Conservation (phyloP, 2,113 vertebrate species). For the Toxostoma redivivum region DNA sequence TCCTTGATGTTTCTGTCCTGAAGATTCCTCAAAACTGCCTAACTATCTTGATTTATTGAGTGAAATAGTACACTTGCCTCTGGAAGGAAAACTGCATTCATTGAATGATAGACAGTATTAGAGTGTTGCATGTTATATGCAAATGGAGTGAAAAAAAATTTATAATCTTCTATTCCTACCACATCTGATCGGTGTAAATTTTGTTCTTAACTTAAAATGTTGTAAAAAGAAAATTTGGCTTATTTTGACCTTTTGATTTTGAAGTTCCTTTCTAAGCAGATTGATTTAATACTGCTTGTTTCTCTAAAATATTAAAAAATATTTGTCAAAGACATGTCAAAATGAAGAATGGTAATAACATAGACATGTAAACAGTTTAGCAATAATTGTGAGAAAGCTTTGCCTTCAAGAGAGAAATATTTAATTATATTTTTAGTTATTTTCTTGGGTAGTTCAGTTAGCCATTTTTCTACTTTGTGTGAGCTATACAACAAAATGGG, state of each 20-base stretch:
- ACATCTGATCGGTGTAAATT: not conserved
- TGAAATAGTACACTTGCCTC: not conserved
- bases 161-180: not conserved
- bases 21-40: not conserved
- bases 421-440: not conserved
- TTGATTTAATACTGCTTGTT: not conserved
- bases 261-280: not conserved
- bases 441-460: not conserved
- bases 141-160: not conserved
- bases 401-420: not conserved
- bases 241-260: not conserved
- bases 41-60: not conserved
- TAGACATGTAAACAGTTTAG: not conserved
- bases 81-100: not conserved
- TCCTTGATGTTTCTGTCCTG: not conserved
- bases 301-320: not conserved
- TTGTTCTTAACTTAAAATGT: not conserved
- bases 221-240: not conserved
- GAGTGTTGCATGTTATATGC: rapidly evolving
- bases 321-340: not conserved
- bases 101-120: not conserved
- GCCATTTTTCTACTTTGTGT: not conserved
- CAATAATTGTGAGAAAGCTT: not conserved
- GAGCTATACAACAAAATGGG: not conserved
- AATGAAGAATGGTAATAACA: not conserved